Evolutionary conservation across 2,113 vertebrate species (phyloP).

Genomic region (Protomyctophum bolini): DNA sequence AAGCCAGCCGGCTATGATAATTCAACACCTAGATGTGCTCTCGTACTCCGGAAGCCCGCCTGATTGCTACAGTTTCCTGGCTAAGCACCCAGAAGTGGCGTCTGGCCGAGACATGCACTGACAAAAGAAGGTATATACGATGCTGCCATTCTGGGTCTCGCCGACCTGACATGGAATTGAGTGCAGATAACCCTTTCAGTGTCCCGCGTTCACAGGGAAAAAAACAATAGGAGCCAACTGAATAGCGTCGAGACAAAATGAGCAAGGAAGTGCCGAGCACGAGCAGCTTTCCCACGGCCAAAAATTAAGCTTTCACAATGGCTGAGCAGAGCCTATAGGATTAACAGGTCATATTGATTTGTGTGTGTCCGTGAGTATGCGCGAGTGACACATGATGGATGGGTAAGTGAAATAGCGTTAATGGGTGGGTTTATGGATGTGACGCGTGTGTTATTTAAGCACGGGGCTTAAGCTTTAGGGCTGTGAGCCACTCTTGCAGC

Average conservation of each 20-base stretch:
- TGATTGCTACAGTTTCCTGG: conserved; percentile 26
- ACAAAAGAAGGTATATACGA: conserved; percentile 24
- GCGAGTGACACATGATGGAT: background rate
- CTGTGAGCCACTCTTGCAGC: background rate
- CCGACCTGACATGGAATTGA: background rate
- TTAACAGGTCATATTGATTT: background rate
- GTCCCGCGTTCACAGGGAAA: background rate
- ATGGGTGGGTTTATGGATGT: background rate
- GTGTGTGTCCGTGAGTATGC: background rate
- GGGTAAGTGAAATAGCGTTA: conserved; percentile 1
- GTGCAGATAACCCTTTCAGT: background rate
- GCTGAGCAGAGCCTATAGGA: conserved; percentile 1
- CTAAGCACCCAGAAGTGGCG: conserved; percentile 24
- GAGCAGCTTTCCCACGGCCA: background rate
- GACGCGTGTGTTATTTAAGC: background rate
- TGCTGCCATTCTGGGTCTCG: background rate
- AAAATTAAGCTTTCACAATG: background rate
- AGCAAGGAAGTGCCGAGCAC: background rate
- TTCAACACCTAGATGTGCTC: conserved; percentile 47
- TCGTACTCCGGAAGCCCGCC: conserved; percentile 29
- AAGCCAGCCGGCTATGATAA: conserved; percentile 57
- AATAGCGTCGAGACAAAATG: background rate
- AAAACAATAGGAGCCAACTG: background rate
- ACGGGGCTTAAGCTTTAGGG: background rate
- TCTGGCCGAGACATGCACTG: conserved; percentile 3